These are phyloP conservation scores for Drosophila bipectinata DNA, from an alignment of 1,140 invertebrate genomes.

Conservation along the genomic window DNA sequence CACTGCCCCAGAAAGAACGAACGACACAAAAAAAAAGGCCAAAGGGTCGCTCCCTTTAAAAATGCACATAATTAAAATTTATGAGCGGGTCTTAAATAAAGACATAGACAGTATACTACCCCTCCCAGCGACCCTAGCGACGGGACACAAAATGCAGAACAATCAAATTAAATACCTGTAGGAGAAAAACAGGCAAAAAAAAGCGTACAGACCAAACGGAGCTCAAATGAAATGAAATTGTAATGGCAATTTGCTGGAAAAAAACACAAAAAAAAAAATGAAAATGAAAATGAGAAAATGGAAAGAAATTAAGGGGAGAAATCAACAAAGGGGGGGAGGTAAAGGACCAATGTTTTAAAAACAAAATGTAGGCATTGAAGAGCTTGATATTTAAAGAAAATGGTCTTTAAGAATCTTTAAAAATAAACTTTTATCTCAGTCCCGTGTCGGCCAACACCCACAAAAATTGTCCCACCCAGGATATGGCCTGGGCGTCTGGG, in stretches of 20 bases:
- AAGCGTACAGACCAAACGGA: slow-evolving; percentile 10
- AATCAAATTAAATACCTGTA: slow-evolving; percentile 57
- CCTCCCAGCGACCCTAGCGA: background rate
- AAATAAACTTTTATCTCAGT: background rate
- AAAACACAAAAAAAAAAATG: slow-evolving; percentile 8
- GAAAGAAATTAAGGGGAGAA: background rate
- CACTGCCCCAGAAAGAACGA: slow-evolving; percentile 15
- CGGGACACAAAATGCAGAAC: slow-evolving; percentile 9
- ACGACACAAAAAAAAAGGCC: background rate
- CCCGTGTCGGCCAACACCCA: background rate
- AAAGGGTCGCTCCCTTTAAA: slow-evolving; percentile 53
- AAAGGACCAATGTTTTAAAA: background rate
- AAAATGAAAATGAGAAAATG: background rate
- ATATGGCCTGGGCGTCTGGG: slow-evolving; percentile 2
- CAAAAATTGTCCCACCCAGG: background rate
- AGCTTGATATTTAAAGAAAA: too few species aligned
- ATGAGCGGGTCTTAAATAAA: slow-evolving; percentile 49
- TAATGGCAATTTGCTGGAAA: slow-evolving; percentile 35
- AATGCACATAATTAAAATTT: slow-evolving; percentile 61
- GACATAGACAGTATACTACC: slow-evolving; percentile 21
- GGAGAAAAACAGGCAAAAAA: background rate
- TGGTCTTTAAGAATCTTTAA: background rate
- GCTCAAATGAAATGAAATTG: slow-evolving; percentile 44
- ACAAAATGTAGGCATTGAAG: too few species aligned
- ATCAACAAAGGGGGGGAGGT: background rate